Evolutionary conservation across 1,140 invertebrate species (phyloP).

Genomic region (Oryzaephilus surinamensis): DNA sequence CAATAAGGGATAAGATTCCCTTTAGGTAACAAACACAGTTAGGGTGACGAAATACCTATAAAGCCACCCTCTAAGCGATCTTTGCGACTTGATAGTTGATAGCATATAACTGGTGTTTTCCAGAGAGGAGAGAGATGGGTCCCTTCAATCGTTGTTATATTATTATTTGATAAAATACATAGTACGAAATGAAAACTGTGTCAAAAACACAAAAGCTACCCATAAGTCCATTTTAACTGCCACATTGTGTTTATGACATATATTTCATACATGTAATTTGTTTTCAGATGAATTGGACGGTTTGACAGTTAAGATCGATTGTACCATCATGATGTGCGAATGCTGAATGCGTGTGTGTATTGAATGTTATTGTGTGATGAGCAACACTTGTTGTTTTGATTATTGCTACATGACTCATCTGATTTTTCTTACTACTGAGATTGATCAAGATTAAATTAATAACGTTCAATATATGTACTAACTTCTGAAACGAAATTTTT

Average conservation of each 20-base stretch:
- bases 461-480: too few species aligned
- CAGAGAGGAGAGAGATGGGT: background rate
- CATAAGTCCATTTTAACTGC: constrained; percentile 22
- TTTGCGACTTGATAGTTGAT: constrained; percentile 11
- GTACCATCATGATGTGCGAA: constrained; percentile 18
- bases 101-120: background rate
- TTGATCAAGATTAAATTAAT: too few species aligned
- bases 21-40: constrained; percentile 14
- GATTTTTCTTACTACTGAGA: too few species aligned
- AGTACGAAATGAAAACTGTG: constrained; percentile 16
- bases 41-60: constrained; percentile 24
- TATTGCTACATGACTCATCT: too few species aligned
- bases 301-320: constrained; percentile 24
- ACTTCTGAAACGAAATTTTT: too few species aligned
- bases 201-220: constrained; percentile 14
- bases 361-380: constrained; percentile 9
- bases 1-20: constrained; percentile 13
- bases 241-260: constrained; percentile 21
- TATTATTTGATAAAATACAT: too few species aligned
- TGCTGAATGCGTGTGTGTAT: too few species aligned
- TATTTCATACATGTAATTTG: constrained; percentile 23
- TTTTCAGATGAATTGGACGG: constrained; percentile 14
- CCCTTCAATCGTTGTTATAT: background rate
- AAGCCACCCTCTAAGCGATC: constrained; percentile 21
- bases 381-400: too few species aligned